Evolutionary conservation across 2,797 vertebrate species (phyloP).

Genomic region (Acrocephalus scirpaceus): DNA sequence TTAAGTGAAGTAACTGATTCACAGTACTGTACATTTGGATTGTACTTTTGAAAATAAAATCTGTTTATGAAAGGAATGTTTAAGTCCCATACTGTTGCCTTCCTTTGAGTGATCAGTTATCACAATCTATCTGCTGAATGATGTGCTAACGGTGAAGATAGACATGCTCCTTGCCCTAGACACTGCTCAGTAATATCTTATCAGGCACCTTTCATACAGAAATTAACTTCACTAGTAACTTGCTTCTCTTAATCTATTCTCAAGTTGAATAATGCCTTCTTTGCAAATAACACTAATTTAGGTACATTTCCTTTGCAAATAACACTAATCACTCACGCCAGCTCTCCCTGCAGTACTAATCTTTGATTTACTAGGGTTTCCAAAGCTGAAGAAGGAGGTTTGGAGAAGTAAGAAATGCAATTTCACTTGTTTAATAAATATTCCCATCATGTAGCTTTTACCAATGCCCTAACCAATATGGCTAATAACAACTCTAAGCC

Average conservation of each 20-base stretch:
- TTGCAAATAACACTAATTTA: conserved; percentile 35
- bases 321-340: conserved; percentile 51
- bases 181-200: background rate
- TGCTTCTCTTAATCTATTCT: conserved; percentile 41
- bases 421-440: background rate
- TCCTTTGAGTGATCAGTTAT: background rate
- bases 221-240: background rate
- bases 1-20: background rate
- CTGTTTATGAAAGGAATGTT: background rate
- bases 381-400: background rate
- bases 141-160: background rate
- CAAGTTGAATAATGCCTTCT: conserved; percentile 57
- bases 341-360: background rate
- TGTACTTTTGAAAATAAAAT: background rate
- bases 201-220: background rate
- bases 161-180: background rate
- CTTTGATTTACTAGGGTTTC: background rate
- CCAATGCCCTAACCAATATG: fast-evolving
- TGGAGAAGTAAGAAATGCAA: background rate
- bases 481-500: background rate
- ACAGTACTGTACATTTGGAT: background rate
- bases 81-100: background rate
- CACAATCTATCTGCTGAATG: background rate
- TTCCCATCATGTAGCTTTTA: background rate
- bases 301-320: conserved; percentile 48